Base-by-base conservation (phyloP, 2,888 invertebrate genomes). In the Ormia ochracea region DNA sequence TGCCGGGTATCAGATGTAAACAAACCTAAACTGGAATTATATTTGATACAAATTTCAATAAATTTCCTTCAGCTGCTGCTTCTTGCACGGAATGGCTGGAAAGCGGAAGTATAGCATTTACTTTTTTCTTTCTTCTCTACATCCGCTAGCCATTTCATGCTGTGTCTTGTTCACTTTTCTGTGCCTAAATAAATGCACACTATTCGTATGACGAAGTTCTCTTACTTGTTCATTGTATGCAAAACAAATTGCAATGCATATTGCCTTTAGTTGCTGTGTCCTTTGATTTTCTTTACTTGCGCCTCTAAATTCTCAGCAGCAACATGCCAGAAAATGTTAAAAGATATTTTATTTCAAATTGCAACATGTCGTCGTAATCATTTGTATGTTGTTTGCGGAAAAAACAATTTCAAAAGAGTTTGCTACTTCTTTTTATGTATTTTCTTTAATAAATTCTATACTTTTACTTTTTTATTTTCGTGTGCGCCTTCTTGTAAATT, bases 391-490 rank as follows among this genome's bases (percentile, higher is more conserved):
- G 12, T 48, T 48, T n/a, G n/a, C n/a, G 14, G 14, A 38, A 10
- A 17, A 66, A 58, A 36, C 26, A 19, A 4, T 41, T 28, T 38
- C 26, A 14, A 7, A 4, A 1, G 4, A n/a, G 17, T 26, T 12
- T 12, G 31, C 4, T 33, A 41, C 26, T 61, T 73, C 61, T 78
- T 61, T 78, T 72, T 73, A 78, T 61, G 33, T 54, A 54, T 68
- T 78, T 68, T 78, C 66, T 73, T 78, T 61, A 61, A 78, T 78
- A 78, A 73, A 78, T 73, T 73, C 36, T 31, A 56, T 14, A 69
- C 54, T 70, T 73, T 31, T 2, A n/a, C 33, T 0, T 43, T 66
- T 23, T 38, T 17, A 36, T 38, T 61, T 9, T 38, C n/a, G n/a
- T n/a, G 7, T 38, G 21, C 19, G 54, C 38, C 28, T 74, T 38